Base-by-base conservation (phyloP, 2,113 vertebrate species). In the Kobus ellipsiprymnus region DNA sequence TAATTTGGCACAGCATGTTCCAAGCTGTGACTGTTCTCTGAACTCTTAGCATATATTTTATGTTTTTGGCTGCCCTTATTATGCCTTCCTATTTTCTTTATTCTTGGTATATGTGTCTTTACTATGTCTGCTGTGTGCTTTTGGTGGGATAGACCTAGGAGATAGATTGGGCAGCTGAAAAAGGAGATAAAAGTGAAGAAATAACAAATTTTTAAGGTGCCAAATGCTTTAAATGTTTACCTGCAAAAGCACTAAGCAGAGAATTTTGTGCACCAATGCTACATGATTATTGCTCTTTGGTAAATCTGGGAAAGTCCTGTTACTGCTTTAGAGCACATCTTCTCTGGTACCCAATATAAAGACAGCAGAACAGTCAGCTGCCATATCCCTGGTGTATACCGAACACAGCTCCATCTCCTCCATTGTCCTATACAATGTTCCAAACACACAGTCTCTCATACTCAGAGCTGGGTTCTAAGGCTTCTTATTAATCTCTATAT, bases 141-240 rank as follows among this genome's bases (percentile, higher is more conserved):
- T 93, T 93, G n/a, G 7, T 71, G 7, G 21, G 33, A 80, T 30
- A 62, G 15, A 84, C 44, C 52, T 90, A 29, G 13, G 71, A 91
- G 62, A 80, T 52, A 27, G 6, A 91, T 3, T 52, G 23, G 7
- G 33, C 59, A 80, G 25, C 62, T 90, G 30, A 88, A 96, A 64
- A 97, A 83, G 23, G 36, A 82, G 29, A 27, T 13, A 33, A 64
- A 36, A 54, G 25, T 6, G 7, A 87, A 94, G 52, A 94, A 59
- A 83, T 44, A 57, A 71, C 19, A 57, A 52, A 78, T 14, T 25
- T 87, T 88, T 67, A 91, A 74, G 55, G 57, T 87, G 74, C n/a
- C 78, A 95, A 96, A 89, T 95, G 67, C 81, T 94, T 94, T 55
- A 81, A 80, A 64, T 89, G 59, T 80, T 95, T 81, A 44, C 46